Evolutionary conservation across 1,140 invertebrate species (phyloP), one percentile per base, ranked within the genome.

Genomic region (Drosophila leontia): DNA sequence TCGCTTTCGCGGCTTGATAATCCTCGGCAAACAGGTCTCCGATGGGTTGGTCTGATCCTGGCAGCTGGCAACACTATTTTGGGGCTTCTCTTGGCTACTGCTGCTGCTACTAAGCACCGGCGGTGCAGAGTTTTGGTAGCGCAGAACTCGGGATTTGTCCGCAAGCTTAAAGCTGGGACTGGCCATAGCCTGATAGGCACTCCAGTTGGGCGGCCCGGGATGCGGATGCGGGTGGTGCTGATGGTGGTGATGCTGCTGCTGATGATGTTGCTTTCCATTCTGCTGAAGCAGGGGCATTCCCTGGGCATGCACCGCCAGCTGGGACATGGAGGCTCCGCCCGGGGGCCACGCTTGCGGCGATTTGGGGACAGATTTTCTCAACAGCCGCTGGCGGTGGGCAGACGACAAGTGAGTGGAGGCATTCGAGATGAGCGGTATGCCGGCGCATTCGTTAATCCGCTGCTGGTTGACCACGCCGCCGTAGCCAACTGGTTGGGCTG

Each of bases 1-100:
- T 19, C 97, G 94, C 91, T 98, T 98, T 12, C 97, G 93, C 0
- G 97, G 97, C 92, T 98, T 98, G 82, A 98, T 98, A 56, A 98
- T 97, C 48, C 97, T 94, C 26, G 97, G 97, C 78, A 98, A 92
- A 92, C 96, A 96, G 61, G 95, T 96, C 80, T 97, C 97, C 78
- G 91, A 56, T 75, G 97, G 96, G 32, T 35, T 50, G 23, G 15
- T 19, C 42, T 58, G 45, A 59, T 82, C 80, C 61, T 82, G 79
- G 26, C 53, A 56, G 53, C 57, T 56, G 12, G 50, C 26, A 42
- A 37, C 9, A 53, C 39, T 39, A 3, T 29, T 64, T 9, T 19
- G 26, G 15, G 56, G 42, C 47, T 67, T 82, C 45, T 88, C 83
- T 53, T 92, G 85, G 7, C 58, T 78, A n/a, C 13, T 53, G 51